Percentiles rank a stretch among this genome's conserved stretches.
Conservation (phyloP, 2,888 invertebrate genomes). For the Tachina grossa region DNA sequence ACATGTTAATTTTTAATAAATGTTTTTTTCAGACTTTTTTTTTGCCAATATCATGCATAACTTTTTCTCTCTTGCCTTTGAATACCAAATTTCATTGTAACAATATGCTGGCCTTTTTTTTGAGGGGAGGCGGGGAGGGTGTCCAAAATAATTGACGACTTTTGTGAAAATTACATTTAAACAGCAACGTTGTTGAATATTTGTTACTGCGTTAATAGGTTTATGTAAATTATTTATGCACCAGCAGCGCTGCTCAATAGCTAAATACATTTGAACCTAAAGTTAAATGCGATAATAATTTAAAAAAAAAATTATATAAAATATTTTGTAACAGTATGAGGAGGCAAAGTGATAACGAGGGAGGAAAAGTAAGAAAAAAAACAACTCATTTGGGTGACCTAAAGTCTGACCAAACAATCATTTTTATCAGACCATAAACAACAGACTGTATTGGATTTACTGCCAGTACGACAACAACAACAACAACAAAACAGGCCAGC, state of each 20-base stretch:
- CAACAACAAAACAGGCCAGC: neutral
- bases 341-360: too few species aligned
- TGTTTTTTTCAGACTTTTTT: neutral
- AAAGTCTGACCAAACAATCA: constrained; percentile 63
- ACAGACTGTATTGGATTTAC: constrained; percentile 40
- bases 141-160: constrained; percentile 62
- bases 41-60: constrained; percentile 2
- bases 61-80: neutral
- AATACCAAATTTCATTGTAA: constrained; percentile 31
- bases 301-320: neutral
- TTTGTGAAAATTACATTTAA: constrained; percentile 64
- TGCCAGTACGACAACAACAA: neutral
- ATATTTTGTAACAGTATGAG: neutral
- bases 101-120: neutral
- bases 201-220: constrained; percentile 69
- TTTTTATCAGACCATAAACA: constrained; percentile 67
- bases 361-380: neutral
- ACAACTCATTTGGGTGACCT: constrained; percentile 50
- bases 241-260: constrained; percentile 2
- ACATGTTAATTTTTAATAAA: neutral
- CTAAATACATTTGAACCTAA: constrained; percentile 22
- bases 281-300: constrained; percentile 45
- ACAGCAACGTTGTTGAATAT: constrained; percentile 8
- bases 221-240: constrained; percentile 69
- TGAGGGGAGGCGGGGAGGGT: too few species aligned